These are phyloP conservation scores for Ctenomys sociabilis DNA, from an alignment of 2,113 vertebrate genomes.

Conservation along the genomic window DNA sequence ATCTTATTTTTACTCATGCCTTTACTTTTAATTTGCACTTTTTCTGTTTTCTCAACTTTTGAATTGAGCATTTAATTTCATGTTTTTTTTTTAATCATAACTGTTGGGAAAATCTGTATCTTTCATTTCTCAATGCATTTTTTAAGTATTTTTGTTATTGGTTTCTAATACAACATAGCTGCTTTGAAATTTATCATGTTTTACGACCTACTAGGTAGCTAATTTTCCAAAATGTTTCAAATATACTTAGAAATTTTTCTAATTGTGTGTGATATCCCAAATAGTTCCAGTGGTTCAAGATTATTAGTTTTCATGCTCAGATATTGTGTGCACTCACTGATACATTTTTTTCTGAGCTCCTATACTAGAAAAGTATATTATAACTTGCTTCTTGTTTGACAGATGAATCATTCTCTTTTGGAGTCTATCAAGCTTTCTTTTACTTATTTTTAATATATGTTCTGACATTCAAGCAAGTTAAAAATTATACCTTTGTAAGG, in stretches of 20 bases:
- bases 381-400: background rate
- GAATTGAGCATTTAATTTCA: background rate
- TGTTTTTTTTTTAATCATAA: background rate
- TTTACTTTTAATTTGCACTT: background rate
- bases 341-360: constrained; percentile 4
- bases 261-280: background rate
- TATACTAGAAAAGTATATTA: background rate
- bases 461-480: background rate
- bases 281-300: background rate
- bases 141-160: background rate
- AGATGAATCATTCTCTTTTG: background rate
- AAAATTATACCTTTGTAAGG: background rate
- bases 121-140: background rate
- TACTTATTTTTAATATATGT: background rate
- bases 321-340: background rate
- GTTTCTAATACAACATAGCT: background rate
- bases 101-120: background rate
- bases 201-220: background rate
- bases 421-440: background rate
- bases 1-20: background rate
- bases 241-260: background rate
- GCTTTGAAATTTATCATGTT: constrained; percentile 1
- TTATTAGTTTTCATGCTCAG: background rate
- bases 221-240: background rate
- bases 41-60: background rate